A percentile compares a stretch with the other conserved stretches of the same genome.
Evolutionary conservation across 2,113 vertebrate genomes (phyloP).

Genomic region (Sisor rabdophorus): DNA sequence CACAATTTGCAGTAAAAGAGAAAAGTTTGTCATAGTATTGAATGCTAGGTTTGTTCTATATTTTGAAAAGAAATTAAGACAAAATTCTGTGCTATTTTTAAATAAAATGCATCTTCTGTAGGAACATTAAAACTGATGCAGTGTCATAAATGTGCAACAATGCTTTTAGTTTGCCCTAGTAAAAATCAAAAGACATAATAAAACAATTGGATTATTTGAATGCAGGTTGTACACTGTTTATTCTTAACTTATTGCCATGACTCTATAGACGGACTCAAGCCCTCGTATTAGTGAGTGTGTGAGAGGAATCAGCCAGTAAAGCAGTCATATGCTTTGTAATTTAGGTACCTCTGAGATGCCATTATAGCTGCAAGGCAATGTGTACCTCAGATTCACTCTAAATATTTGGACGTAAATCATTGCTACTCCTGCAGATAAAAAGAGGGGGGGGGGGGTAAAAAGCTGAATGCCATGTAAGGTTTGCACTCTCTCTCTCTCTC

Average conservation of each 20-base stretch:
- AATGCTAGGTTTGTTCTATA: neutral
- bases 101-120: neutral
- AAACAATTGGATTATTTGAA: no score
- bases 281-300: neutral
- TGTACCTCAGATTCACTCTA: conserved; percentile 19
- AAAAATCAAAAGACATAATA: no score
- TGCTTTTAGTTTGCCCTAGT: neutral
- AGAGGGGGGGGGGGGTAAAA: neutral
- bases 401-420: conserved; percentile 28
- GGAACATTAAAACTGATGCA: neutral
- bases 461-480: neutral
- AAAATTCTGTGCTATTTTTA: neutral
- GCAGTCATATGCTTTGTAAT: conserved; percentile 26
- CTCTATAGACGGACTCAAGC: neutral
- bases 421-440: neutral
- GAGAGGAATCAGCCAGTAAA: conserved; percentile 29
- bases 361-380: conserved; percentile 24
- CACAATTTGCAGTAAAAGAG: no score
- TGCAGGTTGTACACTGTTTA: no score
- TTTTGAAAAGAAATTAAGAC: neutral
- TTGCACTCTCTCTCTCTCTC: neutral
- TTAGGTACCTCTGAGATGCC: conserved; percentile 15
- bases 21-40: neutral
- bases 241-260: neutral
- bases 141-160: neutral